Conservation (phyloP, 2,113 vertebrate genomes). For the Chlamydotis undulata region DNA sequence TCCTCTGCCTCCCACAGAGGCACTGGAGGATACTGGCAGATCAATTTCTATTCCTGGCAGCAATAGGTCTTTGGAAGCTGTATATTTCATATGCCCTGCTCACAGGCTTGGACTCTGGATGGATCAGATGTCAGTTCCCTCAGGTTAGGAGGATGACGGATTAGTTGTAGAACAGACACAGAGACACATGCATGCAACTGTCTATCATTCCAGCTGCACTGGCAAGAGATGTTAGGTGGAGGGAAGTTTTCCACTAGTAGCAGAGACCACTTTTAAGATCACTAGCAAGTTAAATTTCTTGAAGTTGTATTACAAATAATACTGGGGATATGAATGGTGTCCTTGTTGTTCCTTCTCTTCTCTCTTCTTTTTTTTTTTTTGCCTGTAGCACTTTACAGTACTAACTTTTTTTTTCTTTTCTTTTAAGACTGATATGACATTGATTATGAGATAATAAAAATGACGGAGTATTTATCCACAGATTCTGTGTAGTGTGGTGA, state of each 20-base stretch:
- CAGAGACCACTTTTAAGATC: neutral
- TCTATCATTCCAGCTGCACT: rapidly evolving
- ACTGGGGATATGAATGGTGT: neutral
- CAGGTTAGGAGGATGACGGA: neutral
- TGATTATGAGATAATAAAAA: neutral
- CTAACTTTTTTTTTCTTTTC: neutral
- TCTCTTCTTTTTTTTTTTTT: rapidly evolving
- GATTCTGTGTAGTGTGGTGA: neutral
- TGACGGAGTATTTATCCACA: neutral
- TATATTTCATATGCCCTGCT: neutral
- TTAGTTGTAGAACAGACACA: neutral
- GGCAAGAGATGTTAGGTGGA: neutral
- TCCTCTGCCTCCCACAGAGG: neutral
- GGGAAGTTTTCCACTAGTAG: neutral
- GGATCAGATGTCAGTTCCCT: neutral
- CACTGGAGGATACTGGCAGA: neutral
- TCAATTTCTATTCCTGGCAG: neutral
- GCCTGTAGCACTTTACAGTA: neutral
- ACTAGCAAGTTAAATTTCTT: neutral
- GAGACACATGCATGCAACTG: neutral
- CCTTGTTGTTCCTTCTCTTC: neutral
- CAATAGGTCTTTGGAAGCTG: neutral
- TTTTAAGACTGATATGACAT: neutral
- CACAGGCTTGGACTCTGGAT: neutral
- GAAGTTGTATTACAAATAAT: neutral